Evolutionary conservation across 2,113 vertebrate genomes (phyloP).

Genomic region (Argyrosomus japonicus): DNA sequence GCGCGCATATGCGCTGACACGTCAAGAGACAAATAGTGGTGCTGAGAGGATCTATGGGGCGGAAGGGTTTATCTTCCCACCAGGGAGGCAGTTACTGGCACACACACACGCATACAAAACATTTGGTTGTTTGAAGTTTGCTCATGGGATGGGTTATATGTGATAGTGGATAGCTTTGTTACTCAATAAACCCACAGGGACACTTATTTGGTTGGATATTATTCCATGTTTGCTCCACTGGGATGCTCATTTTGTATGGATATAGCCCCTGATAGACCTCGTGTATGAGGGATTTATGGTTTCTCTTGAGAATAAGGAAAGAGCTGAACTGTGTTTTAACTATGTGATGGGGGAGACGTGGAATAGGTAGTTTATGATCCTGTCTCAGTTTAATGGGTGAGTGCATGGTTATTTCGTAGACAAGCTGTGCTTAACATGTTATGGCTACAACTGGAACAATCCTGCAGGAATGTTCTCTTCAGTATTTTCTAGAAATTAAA

Average conservation of each 20-base stretch:
- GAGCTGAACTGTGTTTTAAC: slow-evolving; percentile 25
- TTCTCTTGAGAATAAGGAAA: slow-evolving; percentile 43
- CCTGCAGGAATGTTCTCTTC: neutral
- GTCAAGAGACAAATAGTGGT: slow-evolving; percentile 69
- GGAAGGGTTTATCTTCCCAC: slow-evolving; percentile 72
- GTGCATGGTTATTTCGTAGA: neutral
- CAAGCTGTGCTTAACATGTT: neutral
- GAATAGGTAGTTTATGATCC: neutral
- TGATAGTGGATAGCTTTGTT: slow-evolving; percentile 56
- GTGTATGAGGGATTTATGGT: slow-evolving; percentile 41
- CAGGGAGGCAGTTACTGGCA: slow-evolving; percentile 64
- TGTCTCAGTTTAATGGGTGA: neutral
- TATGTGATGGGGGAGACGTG: neutral
- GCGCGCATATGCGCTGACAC: slow-evolving; percentile 65
- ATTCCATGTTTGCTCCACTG: slow-evolving; percentile 45
- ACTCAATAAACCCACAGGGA: slow-evolving; percentile 35
- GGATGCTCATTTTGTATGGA: slow-evolving; percentile 42
- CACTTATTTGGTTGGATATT: slow-evolving; percentile 47
- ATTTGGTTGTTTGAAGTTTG: slow-evolving; percentile 65
- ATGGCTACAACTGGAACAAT: neutral
- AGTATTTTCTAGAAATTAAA: neutral
- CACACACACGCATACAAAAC: slow-evolving; percentile 44
- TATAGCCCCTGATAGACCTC: slow-evolving; percentile 30
- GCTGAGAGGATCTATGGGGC: slow-evolving; percentile 68
- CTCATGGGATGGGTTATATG: slow-evolving; percentile 54